Evolutionary conservation across 37 sponge, comb jelly and placozoan genomes (phyloP).

Genomic region (Lycopodina hypogea): DNA sequence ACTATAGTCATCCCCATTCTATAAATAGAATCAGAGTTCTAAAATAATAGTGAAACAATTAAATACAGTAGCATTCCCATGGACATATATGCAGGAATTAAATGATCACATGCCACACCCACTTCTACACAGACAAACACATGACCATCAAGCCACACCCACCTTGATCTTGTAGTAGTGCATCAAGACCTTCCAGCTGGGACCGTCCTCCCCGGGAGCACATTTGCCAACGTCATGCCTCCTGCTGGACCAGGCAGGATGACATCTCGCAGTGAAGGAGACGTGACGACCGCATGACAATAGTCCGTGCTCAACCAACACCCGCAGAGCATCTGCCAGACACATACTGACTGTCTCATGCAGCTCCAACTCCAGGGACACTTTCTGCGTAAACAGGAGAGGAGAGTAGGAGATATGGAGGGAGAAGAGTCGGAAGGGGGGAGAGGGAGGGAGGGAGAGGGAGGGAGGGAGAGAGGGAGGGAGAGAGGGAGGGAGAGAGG

Average conservation of each 20-base stretch:
- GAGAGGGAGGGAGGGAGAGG: no score
- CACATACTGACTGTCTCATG: conserved; percentile 63
- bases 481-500: no score
- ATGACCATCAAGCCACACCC: not conserved
- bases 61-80: no score
- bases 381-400: not conserved
- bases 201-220: conserved; percentile 13
- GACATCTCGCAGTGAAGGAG: conserved; percentile 14
- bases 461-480: no score
- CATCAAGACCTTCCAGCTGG: conserved; percentile 50
- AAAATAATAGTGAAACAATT: not conserved
- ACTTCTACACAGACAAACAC: not conserved
- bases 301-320: conserved; percentile 45
- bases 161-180: conserved; percentile 57
- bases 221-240: not conserved
- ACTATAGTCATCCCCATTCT: conserved; percentile 48
- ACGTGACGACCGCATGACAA: conserved; percentile 3
- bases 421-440: no score
- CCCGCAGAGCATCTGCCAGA: conserved; percentile 44
- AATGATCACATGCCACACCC: not conserved
- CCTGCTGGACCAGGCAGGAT: conserved; percentile 26
- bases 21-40: not conserved
- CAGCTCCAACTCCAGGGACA: conserved; percentile 47
- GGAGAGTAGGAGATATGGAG: not conserved
- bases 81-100: no score